Base-by-base conservation (phyloP, 2,113 vertebrate species). In the Trogon melanurus region DNA sequence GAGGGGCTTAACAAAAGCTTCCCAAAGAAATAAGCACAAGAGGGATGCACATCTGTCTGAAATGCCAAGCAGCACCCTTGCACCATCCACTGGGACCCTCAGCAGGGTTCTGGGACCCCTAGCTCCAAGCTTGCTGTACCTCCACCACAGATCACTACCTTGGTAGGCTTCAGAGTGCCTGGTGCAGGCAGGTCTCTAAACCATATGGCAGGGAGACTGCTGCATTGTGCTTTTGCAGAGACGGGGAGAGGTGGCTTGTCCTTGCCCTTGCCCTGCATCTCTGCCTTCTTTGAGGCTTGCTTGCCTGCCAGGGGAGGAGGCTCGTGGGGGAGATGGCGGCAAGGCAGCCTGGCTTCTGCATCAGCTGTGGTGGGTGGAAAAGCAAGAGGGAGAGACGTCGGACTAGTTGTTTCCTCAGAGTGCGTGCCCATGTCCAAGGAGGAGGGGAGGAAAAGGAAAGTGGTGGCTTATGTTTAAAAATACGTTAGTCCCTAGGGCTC, bases 391-490 rank as follows among this genome's bases (percentile, higher is more conserved):
- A 64, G 82, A 53, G 34, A n/a, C 32, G 27, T 48, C 5, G 2
- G 61, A 76, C 56, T 44, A 54, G 53, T 81, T 50, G 41, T 94
- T 93, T 87, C 41, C 36, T 16, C 53, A 51, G 90, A 60, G 38
- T 45, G 61, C 14, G 1, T 78, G n/a, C 34, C 45, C 25, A 11
- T 91, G 86, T 53, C 30, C 12, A 60, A 32, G 23, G 72, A 73
- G 62, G 30, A 41, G 41, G 19, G 26, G 70, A 65, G 30, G 38
- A 50, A 67, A 34, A 34, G 70, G 73, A 45, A 88, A 44, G 50
- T 61, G 25, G 41, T 93, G 32, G 34, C 81, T 83, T 85, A n/a
- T 57, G 18, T 93, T 94, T 93, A 94, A 96, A 95, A 91, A 94
- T 82, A 84, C 8, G 5, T 66, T 60, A 15, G n/a, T 71, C 61